phyloP scores from a whole-genome alignment of 2,888 invertebrate species.

The Dioctria linearis region DNA sequence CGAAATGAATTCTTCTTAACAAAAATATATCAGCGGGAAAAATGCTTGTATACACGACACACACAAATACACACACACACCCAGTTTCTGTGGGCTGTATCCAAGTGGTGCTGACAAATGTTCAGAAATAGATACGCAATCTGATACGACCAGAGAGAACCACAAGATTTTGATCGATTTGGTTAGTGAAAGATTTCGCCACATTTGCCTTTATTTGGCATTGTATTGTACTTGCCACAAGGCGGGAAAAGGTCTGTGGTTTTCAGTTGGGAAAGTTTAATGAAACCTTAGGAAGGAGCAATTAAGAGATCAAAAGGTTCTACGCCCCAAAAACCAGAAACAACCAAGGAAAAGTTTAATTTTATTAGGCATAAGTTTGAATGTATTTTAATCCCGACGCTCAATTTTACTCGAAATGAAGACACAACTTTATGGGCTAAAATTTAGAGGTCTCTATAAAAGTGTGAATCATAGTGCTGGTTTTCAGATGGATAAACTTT shows the following conservation, averaged over 20 bases:
- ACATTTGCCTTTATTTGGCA: neutral
- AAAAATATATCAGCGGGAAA: too few species aligned
- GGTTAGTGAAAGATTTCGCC: conserved; percentile 18
- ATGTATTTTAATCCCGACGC: conserved; percentile 38
- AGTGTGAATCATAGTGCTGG: conserved; percentile 37
- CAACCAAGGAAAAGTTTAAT: conserved; percentile 38
- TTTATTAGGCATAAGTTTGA: conserved; percentile 49
- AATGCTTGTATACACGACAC: too few species aligned
- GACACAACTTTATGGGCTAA: conserved; percentile 36
- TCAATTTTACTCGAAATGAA: conserved; percentile 33
- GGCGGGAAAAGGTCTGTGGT: conserved; percentile 32
- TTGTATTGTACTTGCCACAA: neutral
- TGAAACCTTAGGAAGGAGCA: conserved; percentile 39
- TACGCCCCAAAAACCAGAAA: conserved; percentile 18
- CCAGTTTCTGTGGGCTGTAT: neutral
- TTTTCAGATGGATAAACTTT: conserved; percentile 37
- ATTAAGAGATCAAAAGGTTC: conserved; percentile 47
- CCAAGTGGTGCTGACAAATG: neutral
- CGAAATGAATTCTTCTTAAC: too few species aligned
- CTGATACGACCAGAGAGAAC: neutral
- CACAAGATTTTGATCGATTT: conserved; percentile 27
- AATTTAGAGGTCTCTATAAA: conserved; percentile 37
- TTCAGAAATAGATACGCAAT: conserved; percentile 24
- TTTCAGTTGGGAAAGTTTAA: conserved; percentile 41
- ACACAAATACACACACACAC: neutral